Percentiles rank a stretch among this genome's conserved stretches.
These are phyloP conservation scores for Himalopsyche tibetana DNA, from an alignment of 2,888 invertebrate species.

Conservation along the genomic window DNA sequence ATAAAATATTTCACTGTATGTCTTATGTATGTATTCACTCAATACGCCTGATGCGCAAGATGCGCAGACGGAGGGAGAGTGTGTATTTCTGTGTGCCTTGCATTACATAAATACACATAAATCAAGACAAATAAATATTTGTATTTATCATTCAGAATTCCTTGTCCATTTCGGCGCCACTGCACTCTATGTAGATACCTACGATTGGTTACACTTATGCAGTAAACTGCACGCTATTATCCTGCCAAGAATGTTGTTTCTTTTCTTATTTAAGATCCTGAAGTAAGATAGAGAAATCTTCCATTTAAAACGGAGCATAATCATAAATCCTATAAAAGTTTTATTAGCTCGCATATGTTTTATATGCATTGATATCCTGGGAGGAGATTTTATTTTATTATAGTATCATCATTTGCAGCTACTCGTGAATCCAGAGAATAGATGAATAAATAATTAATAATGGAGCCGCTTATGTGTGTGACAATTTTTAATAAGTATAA, in stretches of 20 bases:
- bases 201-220: slow-evolving; percentile 13
- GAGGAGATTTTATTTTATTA: background rate
- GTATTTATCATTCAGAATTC: too few relatives aligned
- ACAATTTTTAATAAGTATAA: too few relatives aligned
- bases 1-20: too few relatives aligned
- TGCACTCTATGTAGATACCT: background rate
- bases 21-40: too few relatives aligned
- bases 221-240: slow-evolving; percentile 24
- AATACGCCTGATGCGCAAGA: too few relatives aligned
- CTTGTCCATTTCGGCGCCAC: background rate
- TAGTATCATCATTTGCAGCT: background rate
- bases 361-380: background rate
- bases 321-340: slow-evolving; percentile 20
- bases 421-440: too few relatives aligned
- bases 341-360: background rate
- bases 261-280: background rate
- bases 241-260: slow-evolving; percentile 32
- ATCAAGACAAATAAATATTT: too few relatives aligned
- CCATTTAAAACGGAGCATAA: slow-evolving; percentile 20
- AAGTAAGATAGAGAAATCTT: slow-evolving; percentile 2
- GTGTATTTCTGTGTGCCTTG: too few relatives aligned
- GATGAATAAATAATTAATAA: too few relatives aligned
- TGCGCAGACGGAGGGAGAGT: too few relatives aligned
- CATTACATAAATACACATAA: too few relatives aligned
- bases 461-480: too few relatives aligned